Percentiles rank a stretch among this genome's conserved stretches.
Evolutionary conservation across 2,888 invertebrate species (phyloP).

Genomic region (Margaritifera margaritifera): DNA sequence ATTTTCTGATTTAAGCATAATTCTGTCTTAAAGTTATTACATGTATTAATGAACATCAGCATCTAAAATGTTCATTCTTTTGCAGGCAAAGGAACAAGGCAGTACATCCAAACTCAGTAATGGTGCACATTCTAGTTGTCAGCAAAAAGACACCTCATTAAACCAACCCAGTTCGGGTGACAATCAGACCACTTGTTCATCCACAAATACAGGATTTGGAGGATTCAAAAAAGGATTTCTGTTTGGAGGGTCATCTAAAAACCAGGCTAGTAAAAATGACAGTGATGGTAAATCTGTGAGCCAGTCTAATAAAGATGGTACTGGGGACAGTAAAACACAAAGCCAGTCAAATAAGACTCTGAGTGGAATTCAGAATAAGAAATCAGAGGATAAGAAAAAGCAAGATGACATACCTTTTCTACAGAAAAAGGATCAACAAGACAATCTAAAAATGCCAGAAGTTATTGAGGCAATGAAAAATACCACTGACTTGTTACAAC

Average conservation of each 20-base stretch:
- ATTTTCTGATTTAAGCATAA: too few relatives aligned
- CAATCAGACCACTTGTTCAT: too few relatives aligned
- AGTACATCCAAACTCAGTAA: not conserved
- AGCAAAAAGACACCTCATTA: not conserved
- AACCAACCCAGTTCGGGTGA: not conserved
- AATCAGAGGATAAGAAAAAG: not conserved
- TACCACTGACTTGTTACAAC: too few relatives aligned
- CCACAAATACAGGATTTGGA: constrained; percentile 45
- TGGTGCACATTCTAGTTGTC: not conserved
- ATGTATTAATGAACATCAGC: too few relatives aligned
- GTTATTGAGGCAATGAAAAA: too few relatives aligned
- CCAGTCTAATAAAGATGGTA: too few relatives aligned
- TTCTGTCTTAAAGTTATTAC: too few relatives aligned
- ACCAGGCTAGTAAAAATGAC: not conserved
- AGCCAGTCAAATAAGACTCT: too few relatives aligned
- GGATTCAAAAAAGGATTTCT: constrained; percentile 70
- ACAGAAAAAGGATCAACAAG: not conserved
- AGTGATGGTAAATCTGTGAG: not conserved
- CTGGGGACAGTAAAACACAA: too few relatives aligned
- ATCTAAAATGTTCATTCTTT: not conserved
- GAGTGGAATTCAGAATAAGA: constrained; percentile 2
- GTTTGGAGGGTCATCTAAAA: constrained; percentile 48
- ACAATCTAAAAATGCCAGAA: too few relatives aligned
- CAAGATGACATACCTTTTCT: not conserved
- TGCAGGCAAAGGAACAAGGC: not conserved